Percentiles rank a stretch among this genome's conserved stretches.
phyloP scores from a whole-genome alignment of 2,888 invertebrate genomes.

The Amphipyra berbera region DNA sequence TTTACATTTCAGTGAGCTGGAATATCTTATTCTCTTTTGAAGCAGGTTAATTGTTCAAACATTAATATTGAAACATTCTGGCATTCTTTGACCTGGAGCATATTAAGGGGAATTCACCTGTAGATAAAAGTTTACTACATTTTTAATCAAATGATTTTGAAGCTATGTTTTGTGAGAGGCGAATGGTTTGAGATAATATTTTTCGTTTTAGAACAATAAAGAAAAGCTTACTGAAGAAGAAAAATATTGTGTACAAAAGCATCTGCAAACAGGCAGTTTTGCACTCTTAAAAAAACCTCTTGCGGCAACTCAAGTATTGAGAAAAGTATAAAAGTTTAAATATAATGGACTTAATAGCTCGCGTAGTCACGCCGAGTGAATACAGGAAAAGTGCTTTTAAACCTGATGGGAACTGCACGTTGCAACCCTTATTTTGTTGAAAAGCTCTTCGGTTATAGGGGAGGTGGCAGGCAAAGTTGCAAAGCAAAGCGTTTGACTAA shows the following conservation, averaged over 20 bases:
- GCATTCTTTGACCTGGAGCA: background rate
- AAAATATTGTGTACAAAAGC: background rate
- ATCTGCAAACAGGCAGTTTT: background rate
- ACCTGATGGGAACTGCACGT: slow-evolving; percentile 41
- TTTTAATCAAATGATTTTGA: background rate
- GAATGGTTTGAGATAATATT: no score
- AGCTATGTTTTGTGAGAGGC: no score
- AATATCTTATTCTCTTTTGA: slow-evolving; percentile 16
- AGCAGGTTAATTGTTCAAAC: no score
- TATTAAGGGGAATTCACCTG: background rate
- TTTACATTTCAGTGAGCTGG: no score
- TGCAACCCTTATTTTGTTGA: slow-evolving; percentile 18
- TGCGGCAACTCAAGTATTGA: background rate
- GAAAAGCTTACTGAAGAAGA: background rate
- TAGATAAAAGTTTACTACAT: background rate
- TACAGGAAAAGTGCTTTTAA: slow-evolving; percentile 54
- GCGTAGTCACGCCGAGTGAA: slow-evolving; percentile 43
- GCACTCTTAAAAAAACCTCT: background rate
- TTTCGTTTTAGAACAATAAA: background rate
- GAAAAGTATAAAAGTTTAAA: slow-evolving; percentile 30
- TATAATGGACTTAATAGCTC: slow-evolving; percentile 36
- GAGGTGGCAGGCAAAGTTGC: slow-evolving; percentile 3
- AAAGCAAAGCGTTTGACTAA: slow-evolving; percentile 1
- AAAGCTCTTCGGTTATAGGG: slow-evolving; percentile 11
- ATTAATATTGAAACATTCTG: slow-evolving; percentile 14